These are phyloP conservation scores for Hylaeus anthracinus DNA, from an alignment of 1,140 invertebrate genomes.

Conservation along the genomic window DNA sequence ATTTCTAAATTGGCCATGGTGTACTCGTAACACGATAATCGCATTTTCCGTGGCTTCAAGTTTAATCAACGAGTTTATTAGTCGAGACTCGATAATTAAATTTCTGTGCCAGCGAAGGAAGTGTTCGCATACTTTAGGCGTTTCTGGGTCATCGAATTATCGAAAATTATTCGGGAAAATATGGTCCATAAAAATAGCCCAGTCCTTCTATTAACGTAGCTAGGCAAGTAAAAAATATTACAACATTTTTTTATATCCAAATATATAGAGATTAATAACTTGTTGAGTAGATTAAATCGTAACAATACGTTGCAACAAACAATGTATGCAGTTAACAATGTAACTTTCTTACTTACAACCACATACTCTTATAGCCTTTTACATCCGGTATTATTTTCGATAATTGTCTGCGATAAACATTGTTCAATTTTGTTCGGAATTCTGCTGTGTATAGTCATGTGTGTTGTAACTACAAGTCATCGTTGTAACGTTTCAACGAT, in stretches of 20 bases:
- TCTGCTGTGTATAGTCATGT: too few species aligned
- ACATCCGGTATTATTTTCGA: too few species aligned
- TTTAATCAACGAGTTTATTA: background rate
- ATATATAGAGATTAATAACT: background rate
- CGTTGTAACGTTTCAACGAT: too few species aligned
- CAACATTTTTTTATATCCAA: background rate
- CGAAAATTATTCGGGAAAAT: background rate
- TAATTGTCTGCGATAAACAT: too few species aligned
- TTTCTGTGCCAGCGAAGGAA: background rate
- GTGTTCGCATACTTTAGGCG: background rate
- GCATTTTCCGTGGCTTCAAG: background rate
- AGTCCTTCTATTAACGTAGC: background rate
- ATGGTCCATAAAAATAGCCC: background rate
- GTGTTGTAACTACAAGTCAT: too few species aligned
- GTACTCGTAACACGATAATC: background rate
- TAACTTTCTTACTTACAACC: too few species aligned
- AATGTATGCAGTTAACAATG: too few species aligned
- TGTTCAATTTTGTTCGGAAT: too few species aligned
- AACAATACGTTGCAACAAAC: too few species aligned
- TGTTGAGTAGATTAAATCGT: too few species aligned
- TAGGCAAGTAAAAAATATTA: background rate
- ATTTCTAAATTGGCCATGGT: too few species aligned
- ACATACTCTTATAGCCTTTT: too few species aligned
- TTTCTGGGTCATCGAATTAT: constrained; percentile 12
- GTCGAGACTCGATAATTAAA: constrained; percentile 7